Conservation (phyloP, 2,113 vertebrate genomes). For the Mirounga angustirostris region DNA sequence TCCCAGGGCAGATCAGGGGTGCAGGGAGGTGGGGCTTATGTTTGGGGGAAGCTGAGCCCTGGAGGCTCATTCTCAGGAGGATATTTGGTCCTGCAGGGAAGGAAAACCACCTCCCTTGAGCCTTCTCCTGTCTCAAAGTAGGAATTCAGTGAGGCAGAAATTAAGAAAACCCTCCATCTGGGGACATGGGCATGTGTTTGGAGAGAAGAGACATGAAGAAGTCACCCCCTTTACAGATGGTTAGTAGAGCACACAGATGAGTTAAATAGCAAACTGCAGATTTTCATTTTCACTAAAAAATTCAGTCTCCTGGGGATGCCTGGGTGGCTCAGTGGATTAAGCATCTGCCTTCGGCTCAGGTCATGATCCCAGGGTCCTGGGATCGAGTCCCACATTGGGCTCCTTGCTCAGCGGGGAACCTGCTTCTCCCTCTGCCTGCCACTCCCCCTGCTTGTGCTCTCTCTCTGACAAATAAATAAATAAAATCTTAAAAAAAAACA, state of each 20-base stretch:
- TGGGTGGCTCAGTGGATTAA: too few relatives aligned
- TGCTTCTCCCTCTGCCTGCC: too few relatives aligned
- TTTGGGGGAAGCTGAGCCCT: background rate
- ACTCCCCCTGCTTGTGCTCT: background rate
- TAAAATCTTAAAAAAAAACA: background rate
- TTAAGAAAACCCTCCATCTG: constrained; percentile 22
- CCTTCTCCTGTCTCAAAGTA: constrained; percentile 5
- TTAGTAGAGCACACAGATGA: background rate
- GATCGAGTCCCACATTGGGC: too few relatives aligned
- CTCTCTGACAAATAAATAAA: too few relatives aligned
- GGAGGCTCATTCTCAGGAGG: constrained; percentile 37
- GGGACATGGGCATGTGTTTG: background rate
- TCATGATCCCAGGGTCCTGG: too few relatives aligned
- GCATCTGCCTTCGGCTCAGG: too few relatives aligned
- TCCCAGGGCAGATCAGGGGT: background rate
- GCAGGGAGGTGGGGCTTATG: accelerated
- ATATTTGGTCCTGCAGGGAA: background rate
- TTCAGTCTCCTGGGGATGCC: background rate
- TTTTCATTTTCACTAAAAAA: background rate
- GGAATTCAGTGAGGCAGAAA: constrained; percentile 8
- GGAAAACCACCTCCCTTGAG: background rate
- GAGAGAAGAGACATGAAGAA: background rate
- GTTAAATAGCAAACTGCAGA: background rate
- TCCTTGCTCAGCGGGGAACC: too few relatives aligned
- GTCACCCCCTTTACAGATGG: background rate